Percentiles rank a stretch among this genome's conserved stretches.
These are phyloP conservation scores for Raphicerus campestris DNA, from an alignment of 2,113 vertebrate genomes.

Conservation along the genomic window DNA sequence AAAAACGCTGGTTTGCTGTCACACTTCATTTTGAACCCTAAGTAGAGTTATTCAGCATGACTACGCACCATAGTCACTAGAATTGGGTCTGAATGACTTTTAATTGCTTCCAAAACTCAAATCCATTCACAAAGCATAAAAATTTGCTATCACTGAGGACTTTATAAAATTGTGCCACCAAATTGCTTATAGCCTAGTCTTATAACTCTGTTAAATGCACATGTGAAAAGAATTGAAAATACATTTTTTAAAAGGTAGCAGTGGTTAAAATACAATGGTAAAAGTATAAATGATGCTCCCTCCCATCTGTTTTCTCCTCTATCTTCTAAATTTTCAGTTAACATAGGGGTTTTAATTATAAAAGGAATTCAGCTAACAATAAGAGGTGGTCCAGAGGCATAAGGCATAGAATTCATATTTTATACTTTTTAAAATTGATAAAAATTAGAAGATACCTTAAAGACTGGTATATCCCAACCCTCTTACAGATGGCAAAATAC, in stretches of 20 bases:
- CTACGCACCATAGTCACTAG: background rate
- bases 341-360: background rate
- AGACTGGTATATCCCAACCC: background rate
- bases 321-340: conserved; percentile 1
- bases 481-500: background rate
- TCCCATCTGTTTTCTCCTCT: background rate
- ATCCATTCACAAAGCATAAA: conserved; percentile 13
- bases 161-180: background rate
- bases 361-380: background rate
- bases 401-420: background rate
- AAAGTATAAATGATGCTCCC: background rate
- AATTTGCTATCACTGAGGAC: background rate
- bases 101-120: background rate
- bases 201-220: background rate
- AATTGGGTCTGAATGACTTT: background rate
- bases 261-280: background rate
- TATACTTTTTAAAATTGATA: background rate
- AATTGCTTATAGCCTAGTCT: background rate
- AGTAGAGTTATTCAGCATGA: background rate
- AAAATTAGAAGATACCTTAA: background rate
- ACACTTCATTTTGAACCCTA: background rate
- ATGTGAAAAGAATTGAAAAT: background rate
- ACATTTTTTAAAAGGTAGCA: background rate
- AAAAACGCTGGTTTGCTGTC: background rate
- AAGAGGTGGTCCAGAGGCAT: background rate